Base-by-base conservation (phyloP, 2,113 vertebrate species). In the Junco hyemalis region DNA sequence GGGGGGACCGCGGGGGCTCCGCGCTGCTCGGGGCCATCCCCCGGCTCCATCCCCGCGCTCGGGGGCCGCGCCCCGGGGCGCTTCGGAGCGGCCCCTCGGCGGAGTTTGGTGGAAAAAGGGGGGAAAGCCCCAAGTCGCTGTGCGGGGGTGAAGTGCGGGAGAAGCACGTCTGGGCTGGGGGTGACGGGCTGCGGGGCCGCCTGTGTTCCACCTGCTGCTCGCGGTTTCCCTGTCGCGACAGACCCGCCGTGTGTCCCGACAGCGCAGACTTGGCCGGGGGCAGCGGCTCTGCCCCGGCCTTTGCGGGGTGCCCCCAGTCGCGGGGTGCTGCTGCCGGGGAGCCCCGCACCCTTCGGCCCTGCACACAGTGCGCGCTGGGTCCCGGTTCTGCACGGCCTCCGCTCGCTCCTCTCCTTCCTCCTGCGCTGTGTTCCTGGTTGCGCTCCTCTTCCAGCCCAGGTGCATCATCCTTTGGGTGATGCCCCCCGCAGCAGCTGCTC, bases 171-270 rank as follows among this genome's bases (percentile, higher is more conserved):
- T 31, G 66, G 19, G 44, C 57, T 25, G 22, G 47, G 86, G 86
- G 76, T 65, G 60, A 40, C 50, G 70, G n/a, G 48, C 56, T 36
- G 28, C 25, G 33, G 59, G 59, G 42, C 65, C 23, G 60, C 36
- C 72, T 5, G 66, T 18, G 50, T 31, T 92, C 90, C 93, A 95
- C 93, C 93, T 92, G 93, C 90, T 14, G 79, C 82, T 73, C 50
- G 54, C 54, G 31, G 26, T 69, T 40, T 42, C 9, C 19, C 12
- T 35, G 18, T 78, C 71, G 65, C n/a, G 86, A 66, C 51, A 36
- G 33, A 60, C 50, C 36, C 22, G 35, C 60, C 11, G 36, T 51
- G 44, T 47, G 26, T 71, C 40, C 72, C 88, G 61, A 47, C 15
- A 31, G 45, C 51, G 17, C 13, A 15, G 29, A 70, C 17, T 13